Base-by-base conservation (phyloP, 2,797 vertebrate species). In the Chaetodon trifasciatus region DNA sequence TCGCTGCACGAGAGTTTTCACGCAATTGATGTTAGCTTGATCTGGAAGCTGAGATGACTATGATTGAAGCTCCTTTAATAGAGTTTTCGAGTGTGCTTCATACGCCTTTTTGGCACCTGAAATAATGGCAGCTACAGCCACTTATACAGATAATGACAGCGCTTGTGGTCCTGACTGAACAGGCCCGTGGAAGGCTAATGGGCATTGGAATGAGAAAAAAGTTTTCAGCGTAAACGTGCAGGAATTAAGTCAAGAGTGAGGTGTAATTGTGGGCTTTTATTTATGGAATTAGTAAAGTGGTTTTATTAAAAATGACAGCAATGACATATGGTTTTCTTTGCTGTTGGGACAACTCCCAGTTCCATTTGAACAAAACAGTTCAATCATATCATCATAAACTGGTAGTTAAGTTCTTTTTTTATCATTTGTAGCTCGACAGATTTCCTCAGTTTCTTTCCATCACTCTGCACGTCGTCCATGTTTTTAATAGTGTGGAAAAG, bases 71-170 rank as follows among this genome's bases (percentile, higher is more conserved):
- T 28, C 3, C 9, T 79, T 66, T 72, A 61, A 75, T 16, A 11
- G 9, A 6, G 16, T 40, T 81, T 52, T 79, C 74, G 52, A 68
- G 40, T 28, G 32, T 7, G 3, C 47, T 76, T 77, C 49, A 23
- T 75, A 23, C 0, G 12, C 42, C 32, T 56, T 65, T 87, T 78
- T 67, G 66, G 65, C 85, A 73, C 69, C n/a, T 76, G 37, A 60
- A 80, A 57, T 24, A 70, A 81, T 57, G 21, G 56, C 40, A 77
- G 35, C 58, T 77, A 52, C 58, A 84, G 53, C 39, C 70, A 15
- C n/a, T 80, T 24, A 23, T 46, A 46, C 35, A 62, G 64, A 81
- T 86, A 79, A 89, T 65, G 49, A 77, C 42, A n/a, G 9, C 0
- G 11, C 56, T 6, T 21, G 56, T 40, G 65, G 37, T 24, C 76